A percentile compares a stretch with the other conserved stretches of the same genome.
phyloP scores from a whole-genome alignment of 1,140 invertebrate genomes.

The Physella acuta region DNA sequence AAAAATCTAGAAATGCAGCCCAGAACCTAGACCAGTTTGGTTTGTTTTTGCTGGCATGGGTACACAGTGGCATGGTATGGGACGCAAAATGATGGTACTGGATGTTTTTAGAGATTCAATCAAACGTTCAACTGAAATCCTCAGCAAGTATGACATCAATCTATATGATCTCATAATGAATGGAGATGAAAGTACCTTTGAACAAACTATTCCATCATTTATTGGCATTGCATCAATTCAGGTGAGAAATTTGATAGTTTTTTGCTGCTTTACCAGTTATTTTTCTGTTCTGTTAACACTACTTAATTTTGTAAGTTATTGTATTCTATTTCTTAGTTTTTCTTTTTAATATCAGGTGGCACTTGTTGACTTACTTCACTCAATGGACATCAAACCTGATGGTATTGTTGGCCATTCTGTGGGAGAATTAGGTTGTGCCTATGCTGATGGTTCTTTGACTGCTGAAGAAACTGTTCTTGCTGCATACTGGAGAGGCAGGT shows the following conservation, averaged over 20 bases:
- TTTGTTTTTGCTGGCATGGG: conserved; percentile 97
- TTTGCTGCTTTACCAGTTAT: too few relatives aligned
- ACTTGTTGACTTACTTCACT: conserved; percentile 80
- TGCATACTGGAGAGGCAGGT: conserved; percentile 87
- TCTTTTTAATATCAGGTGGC: conserved; percentile 69
- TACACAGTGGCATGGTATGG: conserved; percentile 94
- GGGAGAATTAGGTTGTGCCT: conserved; percentile 78
- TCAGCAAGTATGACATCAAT: conserved; percentile 78
- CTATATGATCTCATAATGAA: conserved; percentile 79
- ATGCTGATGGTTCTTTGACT: conserved; percentile 92
- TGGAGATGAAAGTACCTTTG: conserved; percentile 74
- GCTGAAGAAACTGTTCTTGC: conserved; percentile 88
- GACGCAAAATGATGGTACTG: conserved; percentile 76
- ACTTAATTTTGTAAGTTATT: neutral
- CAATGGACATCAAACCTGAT: conserved; percentile 80
- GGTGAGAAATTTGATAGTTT: conserved; percentile 61
- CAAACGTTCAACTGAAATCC: conserved; percentile 71
- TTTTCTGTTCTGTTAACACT: too few relatives aligned
- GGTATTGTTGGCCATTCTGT: conserved; percentile 94
- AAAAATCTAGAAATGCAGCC: conserved; percentile 42
- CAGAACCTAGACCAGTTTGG: conserved; percentile 76
- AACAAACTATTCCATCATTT: conserved; percentile 85
- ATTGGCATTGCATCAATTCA: conserved; percentile 93
- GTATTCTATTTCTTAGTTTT: neutral
- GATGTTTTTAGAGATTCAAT: conserved; percentile 80